phyloP scores from a whole-genome alignment of 2,888 invertebrate species.

The Heliothis peltigera region DNA sequence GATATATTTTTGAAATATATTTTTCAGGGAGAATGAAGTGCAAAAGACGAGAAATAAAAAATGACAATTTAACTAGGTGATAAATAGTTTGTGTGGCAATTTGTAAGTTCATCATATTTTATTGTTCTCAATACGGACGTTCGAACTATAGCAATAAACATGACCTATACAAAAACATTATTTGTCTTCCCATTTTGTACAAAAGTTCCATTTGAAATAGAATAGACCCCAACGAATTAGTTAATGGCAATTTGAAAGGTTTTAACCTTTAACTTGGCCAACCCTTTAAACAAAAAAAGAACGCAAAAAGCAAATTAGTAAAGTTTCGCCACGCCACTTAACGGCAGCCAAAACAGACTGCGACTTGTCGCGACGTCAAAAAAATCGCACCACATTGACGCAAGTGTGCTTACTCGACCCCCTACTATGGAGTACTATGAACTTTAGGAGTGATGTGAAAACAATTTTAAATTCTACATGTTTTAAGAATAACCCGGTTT shows the following conservation, averaged over 20 bases:
- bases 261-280: conserved; percentile 66
- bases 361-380: conserved; percentile 84
- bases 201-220: background rate
- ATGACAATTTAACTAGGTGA: too few species aligned
- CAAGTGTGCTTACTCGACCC: conserved; percentile 58
- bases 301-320: conserved; percentile 83
- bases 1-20: too few species aligned
- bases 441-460: conserved; percentile 2
- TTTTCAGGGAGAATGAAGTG: too few species aligned
- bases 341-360: conserved; percentile 84
- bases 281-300: conserved; percentile 77
- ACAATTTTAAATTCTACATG: conserved; percentile 9
- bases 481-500: background rate
- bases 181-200: background rate
- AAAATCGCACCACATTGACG: conserved; percentile 79
- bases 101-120: too few species aligned
- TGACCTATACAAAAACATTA: background rate
- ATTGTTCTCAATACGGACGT: too few species aligned
- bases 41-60: too few species aligned
- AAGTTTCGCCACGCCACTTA: conserved; percentile 85
- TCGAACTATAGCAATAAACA: too few species aligned
- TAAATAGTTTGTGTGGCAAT: too few species aligned
- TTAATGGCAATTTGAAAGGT: conserved; percentile 58
- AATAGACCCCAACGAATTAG: conserved; percentile 1
- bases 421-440: conserved; percentile 28